Percentiles rank a stretch among this genome's conserved stretches.
Evolutionary conservation across 2,113 vertebrate genomes (phyloP).

Genomic region (Cephalopterus ornatus): DNA sequence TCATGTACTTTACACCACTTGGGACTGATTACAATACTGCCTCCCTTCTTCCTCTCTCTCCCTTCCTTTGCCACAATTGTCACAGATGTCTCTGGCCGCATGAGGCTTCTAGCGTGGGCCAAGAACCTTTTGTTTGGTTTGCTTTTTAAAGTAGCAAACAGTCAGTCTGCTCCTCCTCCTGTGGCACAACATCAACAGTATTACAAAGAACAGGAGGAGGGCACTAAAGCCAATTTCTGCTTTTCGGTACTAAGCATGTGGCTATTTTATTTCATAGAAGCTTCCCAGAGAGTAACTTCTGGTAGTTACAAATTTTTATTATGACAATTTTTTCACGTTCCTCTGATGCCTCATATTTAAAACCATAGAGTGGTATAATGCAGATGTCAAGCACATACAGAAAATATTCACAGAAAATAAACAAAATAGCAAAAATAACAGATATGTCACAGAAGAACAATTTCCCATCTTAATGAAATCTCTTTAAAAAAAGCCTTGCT

Average conservation of each 20-base stretch:
- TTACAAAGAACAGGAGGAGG: background rate
- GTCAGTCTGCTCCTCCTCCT: background rate
- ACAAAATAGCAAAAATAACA: background rate
- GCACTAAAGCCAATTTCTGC: background rate
- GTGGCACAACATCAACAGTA: background rate
- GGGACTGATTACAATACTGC: background rate
- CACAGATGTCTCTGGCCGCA: background rate
- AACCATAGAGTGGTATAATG: background rate
- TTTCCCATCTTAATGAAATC: background rate
- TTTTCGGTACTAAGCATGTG: background rate
- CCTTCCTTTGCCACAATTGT: background rate
- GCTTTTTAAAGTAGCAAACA: background rate
- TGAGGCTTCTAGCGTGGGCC: background rate
- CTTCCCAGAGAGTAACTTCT: background rate
- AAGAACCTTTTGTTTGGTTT: slow-evolving; percentile 1
- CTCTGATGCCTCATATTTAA: background rate
- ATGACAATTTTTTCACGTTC: background rate
- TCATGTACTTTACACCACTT: background rate
- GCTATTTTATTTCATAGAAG: background rate
- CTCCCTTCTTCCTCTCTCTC: background rate
- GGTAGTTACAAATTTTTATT: background rate
- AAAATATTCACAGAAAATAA: background rate
- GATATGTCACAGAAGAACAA: background rate
- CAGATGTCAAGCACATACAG: background rate
- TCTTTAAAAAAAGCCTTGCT: background rate